These are phyloP conservation scores for Zeugodacus cucurbitae DNA, from an alignment of 1,140 invertebrate species.

Conservation along the genomic window DNA sequence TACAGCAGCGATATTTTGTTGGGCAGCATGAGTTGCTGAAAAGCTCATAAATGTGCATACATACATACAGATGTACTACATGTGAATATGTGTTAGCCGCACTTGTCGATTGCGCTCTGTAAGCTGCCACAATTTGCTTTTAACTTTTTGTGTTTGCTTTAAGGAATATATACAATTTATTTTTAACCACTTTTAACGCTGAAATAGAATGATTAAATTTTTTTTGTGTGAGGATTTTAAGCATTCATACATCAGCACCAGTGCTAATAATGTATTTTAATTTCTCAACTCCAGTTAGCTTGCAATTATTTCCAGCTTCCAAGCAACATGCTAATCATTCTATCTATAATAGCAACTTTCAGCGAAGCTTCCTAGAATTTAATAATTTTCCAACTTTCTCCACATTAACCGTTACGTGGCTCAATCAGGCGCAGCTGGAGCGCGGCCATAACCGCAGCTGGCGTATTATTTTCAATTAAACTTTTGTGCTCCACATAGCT, in stretches of 20 bases:
- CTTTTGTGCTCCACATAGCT: neutral
- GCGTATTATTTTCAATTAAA: constrained; percentile 21
- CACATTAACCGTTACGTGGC: neutral
- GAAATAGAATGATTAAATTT: neutral
- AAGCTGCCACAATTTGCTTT: neutral
- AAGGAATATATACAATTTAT: neutral
- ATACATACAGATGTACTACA: no score
- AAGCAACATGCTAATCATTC: neutral
- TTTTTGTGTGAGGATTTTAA: neutral
- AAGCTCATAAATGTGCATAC: neutral
- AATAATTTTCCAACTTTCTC: neutral
- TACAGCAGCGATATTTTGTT: neutral
- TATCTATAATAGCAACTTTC: neutral
- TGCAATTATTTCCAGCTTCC: neutral
- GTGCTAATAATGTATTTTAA: neutral
- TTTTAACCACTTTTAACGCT: neutral
- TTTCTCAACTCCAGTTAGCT: neutral
- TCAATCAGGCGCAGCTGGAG: constrained; percentile 7
- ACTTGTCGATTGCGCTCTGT: neutral
- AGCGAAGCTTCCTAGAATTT: neutral
- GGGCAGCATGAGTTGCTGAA: neutral
- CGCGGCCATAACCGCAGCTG: neutral
- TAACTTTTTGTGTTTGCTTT: neutral
- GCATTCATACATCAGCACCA: no score
- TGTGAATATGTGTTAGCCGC: neutral